Base-by-base conservation (phyloP, 2,113 vertebrate species). In the Perca flavescens region DNA sequence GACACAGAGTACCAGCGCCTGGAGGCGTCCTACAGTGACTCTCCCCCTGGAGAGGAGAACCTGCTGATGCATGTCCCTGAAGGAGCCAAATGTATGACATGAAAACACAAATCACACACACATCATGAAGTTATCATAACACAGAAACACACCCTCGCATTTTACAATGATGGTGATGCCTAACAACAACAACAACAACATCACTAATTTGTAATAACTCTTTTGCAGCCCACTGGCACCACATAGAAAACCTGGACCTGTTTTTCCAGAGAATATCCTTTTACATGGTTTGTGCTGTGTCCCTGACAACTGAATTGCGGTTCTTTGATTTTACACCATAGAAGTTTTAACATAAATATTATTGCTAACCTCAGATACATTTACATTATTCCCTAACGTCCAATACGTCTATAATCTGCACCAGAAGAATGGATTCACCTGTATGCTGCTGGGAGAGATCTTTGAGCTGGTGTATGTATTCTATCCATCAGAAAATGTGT, bases 221-320 rank as follows among this genome's bases (percentile, higher is more conserved):
- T 79, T 77, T 91, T 91, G 21, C 94, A 99, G 98, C 98, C 80
- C 97, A 97, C 0, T 99, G 98, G 98, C 97, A 99, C 88, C 98
- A 99, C 90, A 99, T 98, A 47, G 98, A 99, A 93, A 99, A 99
- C 90, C 93, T 99, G 90, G 98, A 99, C 85, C 96, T 99, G 71
- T 99, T 99, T 91, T 99, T 99, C 93, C 97, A 98, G 94, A 97
- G 97, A 93, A 99, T 99, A 99, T 99, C 98, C 98, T 99, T 97
- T 94, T 49, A 6, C 5, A 9, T 57, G 3, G 3, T 57, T 62
- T 50, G 40, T 53, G 13, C 15, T 10, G 3, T 61, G 57, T 13
- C 8, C 1, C 34, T 22, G 8, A 50, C 2, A 8, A 54, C 9
- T 46, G 16, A 57, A 31, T n/a, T 76, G 15, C 21, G 15, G 12